Conservation (phyloP, 2,888 invertebrate species). For the Stenotaenia linearis region DNA sequence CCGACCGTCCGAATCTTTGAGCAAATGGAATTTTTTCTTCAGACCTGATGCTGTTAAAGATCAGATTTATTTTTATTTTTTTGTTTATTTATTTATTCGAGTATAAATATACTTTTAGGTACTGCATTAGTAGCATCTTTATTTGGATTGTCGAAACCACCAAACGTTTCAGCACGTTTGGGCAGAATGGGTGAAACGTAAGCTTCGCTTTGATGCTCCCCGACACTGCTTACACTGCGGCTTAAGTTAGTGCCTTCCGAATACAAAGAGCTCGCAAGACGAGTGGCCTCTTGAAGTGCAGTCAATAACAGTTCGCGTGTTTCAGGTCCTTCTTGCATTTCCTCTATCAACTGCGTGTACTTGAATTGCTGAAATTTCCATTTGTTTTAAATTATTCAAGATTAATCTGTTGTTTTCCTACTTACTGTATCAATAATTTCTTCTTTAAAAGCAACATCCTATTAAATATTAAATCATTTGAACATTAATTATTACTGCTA, state of each 20-base stretch:
- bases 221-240: conserved; percentile 87
- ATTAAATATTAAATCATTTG: conserved; percentile 28
- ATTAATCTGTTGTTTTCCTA: neutral
- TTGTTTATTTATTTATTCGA: neutral
- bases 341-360: conserved; percentile 67
- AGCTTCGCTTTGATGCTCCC: conserved; percentile 80
- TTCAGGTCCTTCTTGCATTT: conserved; percentile 44
- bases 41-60: neutral
- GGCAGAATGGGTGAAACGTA: conserved; percentile 82
- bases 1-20: conserved; percentile 27
- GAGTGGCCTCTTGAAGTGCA: conserved; percentile 61
- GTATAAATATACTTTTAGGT: neutral
- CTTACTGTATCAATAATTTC: conserved; percentile 38
- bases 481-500: neutral
- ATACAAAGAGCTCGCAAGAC: conserved; percentile 44
- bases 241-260: conserved; percentile 66
- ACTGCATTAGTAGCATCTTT: conserved; percentile 38
- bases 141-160: conserved; percentile 70
- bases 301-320: conserved; percentile 69
- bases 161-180: conserved; percentile 90
- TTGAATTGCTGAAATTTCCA: conserved; percentile 46
- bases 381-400: neutral
- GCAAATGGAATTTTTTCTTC: conserved; percentile 28
- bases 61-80: neutral
- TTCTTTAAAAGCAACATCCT: conserved; percentile 42